Conservation (phyloP, 2,797 vertebrate species). For the Pseudotriccus pelzelni region DNA sequence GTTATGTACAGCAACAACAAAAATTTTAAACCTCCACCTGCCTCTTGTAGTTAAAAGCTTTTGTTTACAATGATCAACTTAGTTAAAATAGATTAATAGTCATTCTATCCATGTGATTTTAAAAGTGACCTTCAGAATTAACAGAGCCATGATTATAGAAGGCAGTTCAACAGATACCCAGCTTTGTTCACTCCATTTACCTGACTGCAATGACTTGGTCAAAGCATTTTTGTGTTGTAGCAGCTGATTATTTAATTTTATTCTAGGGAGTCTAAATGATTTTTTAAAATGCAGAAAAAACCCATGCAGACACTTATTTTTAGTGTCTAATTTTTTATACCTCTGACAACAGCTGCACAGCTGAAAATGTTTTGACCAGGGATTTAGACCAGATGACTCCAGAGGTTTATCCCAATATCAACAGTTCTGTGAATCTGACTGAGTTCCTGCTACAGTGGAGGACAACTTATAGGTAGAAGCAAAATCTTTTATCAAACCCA, state of each 20-base stretch:
- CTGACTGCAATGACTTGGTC: neutral
- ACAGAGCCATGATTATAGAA: neutral
- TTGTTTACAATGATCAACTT: neutral
- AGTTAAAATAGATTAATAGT: neutral
- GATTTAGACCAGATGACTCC: neutral
- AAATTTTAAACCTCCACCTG: accelerated
- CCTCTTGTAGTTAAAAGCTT: neutral
- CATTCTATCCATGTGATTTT: neutral
- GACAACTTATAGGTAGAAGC: neutral
- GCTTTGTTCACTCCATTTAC: neutral
- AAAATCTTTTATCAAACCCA: neutral
- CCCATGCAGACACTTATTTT: neutral
- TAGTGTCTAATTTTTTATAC: neutral
- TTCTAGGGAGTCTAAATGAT: neutral
- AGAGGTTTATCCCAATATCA: accelerated
- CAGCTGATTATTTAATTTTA: neutral
- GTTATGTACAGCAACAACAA: neutral
- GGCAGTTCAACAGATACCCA: neutral
- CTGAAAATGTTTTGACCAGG: neutral
- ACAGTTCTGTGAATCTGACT: neutral
- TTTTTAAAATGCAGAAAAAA: neutral
- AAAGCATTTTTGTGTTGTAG: neutral
- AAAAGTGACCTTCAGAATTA: neutral
- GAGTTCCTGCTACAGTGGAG: neutral
- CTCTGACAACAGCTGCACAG: neutral